Evolutionary conservation across 1,140 invertebrate species (phyloP), one percentile per base, ranked within the genome.

Genomic region (Trypoxylus dichotomus): DNA sequence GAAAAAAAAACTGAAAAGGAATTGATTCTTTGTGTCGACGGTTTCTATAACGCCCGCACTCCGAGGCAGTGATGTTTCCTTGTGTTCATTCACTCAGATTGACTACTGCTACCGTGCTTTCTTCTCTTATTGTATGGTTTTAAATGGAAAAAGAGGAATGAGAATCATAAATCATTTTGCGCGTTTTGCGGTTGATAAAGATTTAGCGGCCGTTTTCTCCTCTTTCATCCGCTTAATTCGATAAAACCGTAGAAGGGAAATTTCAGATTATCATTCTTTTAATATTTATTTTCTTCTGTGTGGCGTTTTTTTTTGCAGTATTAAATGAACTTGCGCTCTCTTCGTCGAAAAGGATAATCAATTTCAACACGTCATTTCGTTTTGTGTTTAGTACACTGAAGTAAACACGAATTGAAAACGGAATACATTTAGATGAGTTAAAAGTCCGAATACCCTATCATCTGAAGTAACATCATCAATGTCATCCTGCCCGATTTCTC

Each of bases 201-300:
- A 78, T 78, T 78, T 78, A 76, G 77, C 74, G 63, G 58, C 60
- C 63, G 74, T 76, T 78, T 78, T 78, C 77, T 78, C 42, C 73
- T 73, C 72, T 78, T 78, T 77, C 77, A 78, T 42, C 74, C 43
- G 54, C 43, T 74, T 78, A 78, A 78, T 78, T 78, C 74, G 77
- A 78, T 75, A 78, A 75, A 74, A 78, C 63, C 72, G 74, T 19
- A 47, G 76, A 25, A 41, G 77, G 77, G 77, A 78, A 78, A 78
- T 43, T 78, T 78, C 43, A 76, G 71, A 78, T 78, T 78, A 78
- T 78, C 77, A 78, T 78, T 78, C 77, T 76, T 78, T 78, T 74
- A 78, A 42, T 78, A 78, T 78, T 78, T 78, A 78, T 78, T 78
- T 78, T 78, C 77, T 78, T 76, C 54, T 73, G 71, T 42, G 71